phyloP scores from a whole-genome alignment of 2,888 invertebrate genomes.

The Boloria euphrosyne region DNA sequence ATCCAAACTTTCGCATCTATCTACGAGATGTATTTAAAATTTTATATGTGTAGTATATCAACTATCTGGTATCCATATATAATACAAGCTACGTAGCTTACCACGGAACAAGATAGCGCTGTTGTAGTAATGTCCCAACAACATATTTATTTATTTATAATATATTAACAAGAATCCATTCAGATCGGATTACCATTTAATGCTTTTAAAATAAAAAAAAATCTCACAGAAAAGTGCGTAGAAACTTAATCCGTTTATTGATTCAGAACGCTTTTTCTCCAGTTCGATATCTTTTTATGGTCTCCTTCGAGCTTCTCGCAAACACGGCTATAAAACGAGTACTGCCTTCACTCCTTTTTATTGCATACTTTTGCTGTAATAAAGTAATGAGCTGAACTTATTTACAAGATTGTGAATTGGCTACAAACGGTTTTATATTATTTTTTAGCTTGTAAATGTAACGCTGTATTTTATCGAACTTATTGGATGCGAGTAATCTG shows the following conservation, averaged over 20 bases:
- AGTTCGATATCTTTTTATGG: conserved; percentile 44
- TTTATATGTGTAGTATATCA: too few relatives aligned
- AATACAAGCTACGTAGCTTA: too few relatives aligned
- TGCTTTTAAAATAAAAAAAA: conserved; percentile 26
- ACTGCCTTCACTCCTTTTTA: conserved; percentile 46
- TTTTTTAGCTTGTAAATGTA: not conserved
- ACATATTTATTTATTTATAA: too few relatives aligned
- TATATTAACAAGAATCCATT: too few relatives aligned
- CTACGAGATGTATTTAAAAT: too few relatives aligned
- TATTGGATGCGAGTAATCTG: not conserved
- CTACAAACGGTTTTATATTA: not conserved
- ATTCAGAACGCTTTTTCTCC: conserved; percentile 47
- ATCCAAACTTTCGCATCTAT: too few relatives aligned
- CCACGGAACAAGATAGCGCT: too few relatives aligned
- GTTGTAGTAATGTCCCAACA: too few relatives aligned
- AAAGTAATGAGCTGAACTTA: conserved; percentile 25
- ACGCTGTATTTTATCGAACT: not conserved
- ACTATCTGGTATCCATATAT: too few relatives aligned
- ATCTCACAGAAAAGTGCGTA: conserved; percentile 16
- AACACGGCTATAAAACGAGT: conserved; percentile 40
- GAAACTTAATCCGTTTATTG: conserved; percentile 52
- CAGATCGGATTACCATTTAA: conserved; percentile 21
- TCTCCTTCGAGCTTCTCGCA: conserved; percentile 35
- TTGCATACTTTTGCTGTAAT: conserved; percentile 36
- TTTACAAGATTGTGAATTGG: conserved; percentile 15